These are phyloP conservation scores for Drymodes brunneopygia DNA, from an alignment of 2,113 vertebrate species.

Conservation along the genomic window DNA sequence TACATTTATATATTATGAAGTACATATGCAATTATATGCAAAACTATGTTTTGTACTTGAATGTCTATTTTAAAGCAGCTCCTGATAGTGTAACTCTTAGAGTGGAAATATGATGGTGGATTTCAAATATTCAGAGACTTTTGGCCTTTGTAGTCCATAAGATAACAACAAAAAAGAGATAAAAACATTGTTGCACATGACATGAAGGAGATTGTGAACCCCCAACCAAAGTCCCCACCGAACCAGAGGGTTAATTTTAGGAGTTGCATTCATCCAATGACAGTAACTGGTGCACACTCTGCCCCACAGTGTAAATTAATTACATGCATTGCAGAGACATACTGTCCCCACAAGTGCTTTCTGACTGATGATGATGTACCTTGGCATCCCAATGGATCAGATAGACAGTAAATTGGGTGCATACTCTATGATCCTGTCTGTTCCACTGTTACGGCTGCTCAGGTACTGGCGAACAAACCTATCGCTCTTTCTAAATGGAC, in stretches of 20 bases:
- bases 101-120: background rate
- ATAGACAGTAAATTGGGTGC: background rate
- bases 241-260: background rate
- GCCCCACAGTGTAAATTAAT: background rate
- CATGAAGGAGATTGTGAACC: background rate
- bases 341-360: background rate
- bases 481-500: background rate
- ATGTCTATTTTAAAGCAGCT: background rate
- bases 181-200: fast-evolving
- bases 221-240: fast-evolving
- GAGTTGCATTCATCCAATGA: background rate
- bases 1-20: background rate
- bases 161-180: background rate
- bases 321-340: background rate
- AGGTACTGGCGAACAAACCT: background rate
- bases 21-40: background rate
- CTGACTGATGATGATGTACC: background rate
- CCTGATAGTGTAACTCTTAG: background rate
- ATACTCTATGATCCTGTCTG: background rate
- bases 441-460: background rate
- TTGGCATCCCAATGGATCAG: background rate
- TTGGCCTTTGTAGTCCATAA: background rate
- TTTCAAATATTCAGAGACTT: background rate
- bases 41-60: background rate
- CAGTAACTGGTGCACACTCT: background rate